Evolutionary conservation across 2,797 vertebrate genomes (phyloP), one percentile per base, ranked within the genome.

Genomic region (Oreochromis mossambicus): DNA sequence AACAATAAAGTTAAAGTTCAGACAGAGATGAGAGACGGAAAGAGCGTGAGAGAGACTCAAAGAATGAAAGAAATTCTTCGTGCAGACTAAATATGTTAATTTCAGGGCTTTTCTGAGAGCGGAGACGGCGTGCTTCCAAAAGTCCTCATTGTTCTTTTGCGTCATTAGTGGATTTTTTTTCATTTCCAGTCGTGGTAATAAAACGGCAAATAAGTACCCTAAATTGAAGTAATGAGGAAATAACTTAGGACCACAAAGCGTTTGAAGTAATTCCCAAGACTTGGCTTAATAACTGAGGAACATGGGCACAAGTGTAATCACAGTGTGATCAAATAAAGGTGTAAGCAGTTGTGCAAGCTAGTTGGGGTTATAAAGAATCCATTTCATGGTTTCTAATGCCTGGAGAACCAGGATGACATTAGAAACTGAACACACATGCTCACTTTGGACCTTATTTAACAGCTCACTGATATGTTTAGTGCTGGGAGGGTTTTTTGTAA

Each of bases 381-480:
- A 56, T 51, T 70, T 56, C 73, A 68, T 78, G 11, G 29, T 68
- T 48, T 78, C 3, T 50, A 29, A 88, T 52, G 48, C 76, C 38
- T 41, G 7, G 58, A 83, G 80, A 88, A 48, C 52, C 29, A 51
- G 24, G 9, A n/a, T 73, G 80, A 56, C 50, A 79, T 50, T 81
- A 80, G 29, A 84, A 82, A 63, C 29, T 38, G 70, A 85, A 68
- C 58, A 76, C 75, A 75, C 80, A 2, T 89, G 55, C 58, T 80
- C 52, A 36, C 34, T 81, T 84, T 61, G 89, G 84, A 88, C 90
- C 83, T 61, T 46, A 77, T 91, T 89, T 29, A 79, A 77, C 52
- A 43, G 79, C 91, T 94, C 86, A 95, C 89, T 92, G 83, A 77
- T 63, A 26, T 78, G 79, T 88, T 93, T 93, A 92, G 88, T 93